Base-by-base conservation (phyloP, 2,888 invertebrate species). In the Drosophila kokeensis region DNA sequence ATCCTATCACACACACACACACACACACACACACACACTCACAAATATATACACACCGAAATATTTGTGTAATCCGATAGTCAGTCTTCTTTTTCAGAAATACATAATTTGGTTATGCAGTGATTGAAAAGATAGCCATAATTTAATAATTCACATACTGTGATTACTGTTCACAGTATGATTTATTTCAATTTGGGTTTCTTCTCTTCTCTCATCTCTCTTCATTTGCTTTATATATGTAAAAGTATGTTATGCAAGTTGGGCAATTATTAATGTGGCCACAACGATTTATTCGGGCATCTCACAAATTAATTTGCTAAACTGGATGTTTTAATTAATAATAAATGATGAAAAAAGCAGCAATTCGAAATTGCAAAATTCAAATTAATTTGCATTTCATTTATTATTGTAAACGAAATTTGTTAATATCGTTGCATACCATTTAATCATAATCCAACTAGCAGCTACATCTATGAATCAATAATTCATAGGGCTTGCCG, bases 251-350 rank as follows among this genome's bases (percentile, higher is more conserved):
- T 65, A 57, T 70, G 71, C 24, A 50, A 49, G 50, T 45, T 42
- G 32, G 50, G 30, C 30, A 34, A 66, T 57, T 62, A 62, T 64
- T 52, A 15, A 42, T 65, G 49, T 75, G 58, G 54, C 69, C 73
- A 29, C 13, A 40, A 64, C 53, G 45, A 24, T 32, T 48, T 32
- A 60, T 36, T 55, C 30, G 27, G 52, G 18, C 50, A 7, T 13
- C 34, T 55, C 27, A 55, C 42, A 62, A 52, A 49, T 11, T 38
- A 60, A 48, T 48, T 11, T 24, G 38, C 27, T 30, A 59, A 76
- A 65, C 58, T 67, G 54, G 29, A 45, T 61, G 61, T 36, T 49
- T 24, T n/a, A 55, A 78, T 73, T 78, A 72, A 49, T 55, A 53
- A 5, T 27, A 61, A 50, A 50, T 66, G 36, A 18, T 21, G 8